Evolutionary conservation across 1,140 invertebrate species (phyloP).

Genomic region (Conus ventricosus): DNA sequence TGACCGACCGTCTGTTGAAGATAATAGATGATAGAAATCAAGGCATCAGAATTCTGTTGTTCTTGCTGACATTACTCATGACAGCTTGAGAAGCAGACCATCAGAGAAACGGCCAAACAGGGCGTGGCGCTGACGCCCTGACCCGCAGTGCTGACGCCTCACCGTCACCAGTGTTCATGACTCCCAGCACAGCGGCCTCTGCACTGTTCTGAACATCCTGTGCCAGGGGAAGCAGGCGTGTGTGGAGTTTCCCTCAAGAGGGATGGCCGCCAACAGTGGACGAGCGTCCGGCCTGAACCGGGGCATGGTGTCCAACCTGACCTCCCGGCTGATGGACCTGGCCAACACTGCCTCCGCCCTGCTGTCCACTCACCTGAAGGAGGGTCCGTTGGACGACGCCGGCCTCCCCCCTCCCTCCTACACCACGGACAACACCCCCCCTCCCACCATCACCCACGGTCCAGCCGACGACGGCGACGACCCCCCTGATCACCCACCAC

Average conservation of each 20-base stretch:
- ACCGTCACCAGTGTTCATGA: neutral
- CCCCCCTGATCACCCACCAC: too few species aligned
- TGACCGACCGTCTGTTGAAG: too few species aligned
- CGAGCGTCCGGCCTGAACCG: neutral
- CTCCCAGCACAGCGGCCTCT: too few species aligned
- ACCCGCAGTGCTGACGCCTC: neutral
- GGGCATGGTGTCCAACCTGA: neutral
- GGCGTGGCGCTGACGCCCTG: too few species aligned
- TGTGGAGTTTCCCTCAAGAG: neutral
- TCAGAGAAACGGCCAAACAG: too few species aligned
- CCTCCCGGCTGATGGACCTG: neutral
- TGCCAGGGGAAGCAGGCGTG: neutral
- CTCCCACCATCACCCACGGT: neutral
- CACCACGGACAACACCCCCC: neutral
- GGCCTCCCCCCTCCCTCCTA: neutral
- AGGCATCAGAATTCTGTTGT: too few species aligned
- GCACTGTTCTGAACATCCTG: neutral
- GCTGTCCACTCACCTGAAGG: neutral
- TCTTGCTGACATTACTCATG: too few species aligned
- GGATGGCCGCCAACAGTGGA: neutral
- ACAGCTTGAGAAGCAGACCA: too few species aligned
- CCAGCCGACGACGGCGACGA: too few species aligned
- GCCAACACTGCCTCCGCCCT: conserved; percentile 3
- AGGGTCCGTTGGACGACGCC: neutral
- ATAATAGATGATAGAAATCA: too few species aligned